Base-by-base conservation (phyloP, 2,113 vertebrate genomes). In the Rhinoptilus africanus region DNA sequence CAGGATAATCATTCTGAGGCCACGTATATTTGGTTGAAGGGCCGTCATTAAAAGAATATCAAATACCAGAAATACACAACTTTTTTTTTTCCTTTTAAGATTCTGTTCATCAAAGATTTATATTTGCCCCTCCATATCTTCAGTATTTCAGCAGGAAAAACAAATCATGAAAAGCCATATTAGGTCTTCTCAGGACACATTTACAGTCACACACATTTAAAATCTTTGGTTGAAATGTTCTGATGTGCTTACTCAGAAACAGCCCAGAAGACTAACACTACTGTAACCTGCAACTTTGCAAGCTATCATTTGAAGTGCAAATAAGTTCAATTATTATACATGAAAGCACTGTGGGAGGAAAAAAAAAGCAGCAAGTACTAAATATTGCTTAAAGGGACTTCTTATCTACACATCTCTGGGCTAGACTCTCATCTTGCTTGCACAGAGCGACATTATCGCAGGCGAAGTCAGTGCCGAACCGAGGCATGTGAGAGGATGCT, bases 401-500 rank as follows among this genome's bases (percentile, higher is more conserved):
- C 54, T 86, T 43, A 85, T 37, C 54, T 63, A 51, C 12, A 59
- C 43, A 24, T 84, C 35, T 59, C 57, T 48, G 32, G 32, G n/a
- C 30, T 71, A 92, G 71, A 39, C 41, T 85, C 48, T 78, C 78
- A 59, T 47, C 79, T 64, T 67, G 41, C 35, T 66, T 60, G 41
- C 47, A 51, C 24, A 75, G 26, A 43, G 14, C 30, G 41, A 10
- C 14, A 50, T 63, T 63, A 73, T 19, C 3, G 1, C 64, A 67
- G 67, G 22, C 0, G 2, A 57, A 92, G 34, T 9, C 51, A n/a
- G 8, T 9, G 27, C 43, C 1, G 1, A 2, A 8, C 13, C 2
- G 16, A 27, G 12, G 4, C 8, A 28, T 5, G 5, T 12, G 26
- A 12, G 26, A 51, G 32, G 54, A 71, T 15, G 28, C 35, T 5